These are phyloP conservation scores for Gyrodactylus bullatarudis DNA, from an alignment of 1,140 invertebrate species.

Conservation along the genomic window DNA sequence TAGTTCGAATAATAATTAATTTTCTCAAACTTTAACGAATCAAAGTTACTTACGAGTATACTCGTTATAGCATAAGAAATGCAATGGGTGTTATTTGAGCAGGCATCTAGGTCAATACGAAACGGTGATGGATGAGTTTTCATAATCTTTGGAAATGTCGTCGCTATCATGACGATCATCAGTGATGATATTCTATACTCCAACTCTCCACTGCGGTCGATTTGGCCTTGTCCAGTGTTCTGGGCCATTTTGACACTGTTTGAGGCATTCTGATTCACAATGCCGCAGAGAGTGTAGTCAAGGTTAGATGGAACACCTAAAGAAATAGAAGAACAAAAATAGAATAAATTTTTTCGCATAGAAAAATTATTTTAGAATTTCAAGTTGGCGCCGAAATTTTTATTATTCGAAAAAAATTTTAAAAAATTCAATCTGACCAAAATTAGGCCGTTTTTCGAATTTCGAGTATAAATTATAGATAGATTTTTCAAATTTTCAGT, in stretches of 20 bases:
- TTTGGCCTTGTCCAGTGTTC: background rate
- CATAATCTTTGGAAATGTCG: background rate
- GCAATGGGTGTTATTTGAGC: conserved; percentile 88
- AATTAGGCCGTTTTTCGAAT: no score
- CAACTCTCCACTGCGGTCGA: background rate
- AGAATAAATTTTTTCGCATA: no score
- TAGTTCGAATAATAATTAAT: no score
- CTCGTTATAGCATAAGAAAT: conserved; percentile 28
- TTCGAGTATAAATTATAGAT: no score
- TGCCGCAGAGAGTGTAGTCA: background rate
- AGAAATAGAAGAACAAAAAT: background rate
- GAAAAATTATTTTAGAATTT: no score
- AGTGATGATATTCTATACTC: background rate
- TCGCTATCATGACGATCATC: background rate
- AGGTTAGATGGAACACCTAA: background rate
- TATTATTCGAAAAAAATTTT: no score
- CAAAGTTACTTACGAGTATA: background rate
- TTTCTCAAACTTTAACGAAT: no score
- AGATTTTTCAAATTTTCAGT: no score
- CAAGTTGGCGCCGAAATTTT: no score
- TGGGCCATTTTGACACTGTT: background rate
- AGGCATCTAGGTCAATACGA: conserved; percentile 20
- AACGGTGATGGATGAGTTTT: background rate
- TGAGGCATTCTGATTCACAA: background rate
- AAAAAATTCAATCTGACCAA: no score